Percentiles rank a stretch among this genome's conserved stretches.
phyloP scores from a whole-genome alignment of 2,113 vertebrate genomes.

The Otis tarda region DNA sequence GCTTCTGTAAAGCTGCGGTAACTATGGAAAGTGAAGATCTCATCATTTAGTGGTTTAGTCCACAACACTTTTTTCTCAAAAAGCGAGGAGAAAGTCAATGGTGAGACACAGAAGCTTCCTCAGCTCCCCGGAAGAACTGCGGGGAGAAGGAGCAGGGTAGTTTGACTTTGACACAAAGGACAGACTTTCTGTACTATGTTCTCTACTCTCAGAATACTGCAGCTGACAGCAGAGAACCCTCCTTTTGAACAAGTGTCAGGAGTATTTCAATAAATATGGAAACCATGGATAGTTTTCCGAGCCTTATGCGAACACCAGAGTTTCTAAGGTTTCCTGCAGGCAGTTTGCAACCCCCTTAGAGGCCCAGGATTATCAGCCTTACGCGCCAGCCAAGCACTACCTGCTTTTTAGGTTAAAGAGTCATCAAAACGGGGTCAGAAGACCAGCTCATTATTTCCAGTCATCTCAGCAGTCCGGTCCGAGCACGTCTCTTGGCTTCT shows the following conservation, averaged over 20 bases:
- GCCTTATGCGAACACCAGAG: not conserved
- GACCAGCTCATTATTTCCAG: conserved; percentile 1
- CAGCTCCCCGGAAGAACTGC: not conserved
- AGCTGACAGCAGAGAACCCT: not conserved
- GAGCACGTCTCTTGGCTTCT: not conserved
- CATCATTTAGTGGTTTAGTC: not conserved
- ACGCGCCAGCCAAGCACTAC: not conserved
- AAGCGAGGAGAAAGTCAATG: not conserved
- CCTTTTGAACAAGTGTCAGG: not conserved
- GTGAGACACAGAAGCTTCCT: not conserved
- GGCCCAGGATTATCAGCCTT: not conserved
- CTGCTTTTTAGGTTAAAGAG: not conserved
- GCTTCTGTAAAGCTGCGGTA: not conserved
- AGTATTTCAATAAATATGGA: not conserved
- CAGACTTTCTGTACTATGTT: not conserved
- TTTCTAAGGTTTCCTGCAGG: not conserved
- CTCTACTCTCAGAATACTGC: not conserved
- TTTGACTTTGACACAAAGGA: not conserved
- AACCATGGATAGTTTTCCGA: not conserved
- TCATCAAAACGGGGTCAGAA: not conserved
- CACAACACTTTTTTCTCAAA: not conserved
- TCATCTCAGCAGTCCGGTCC: not conserved
- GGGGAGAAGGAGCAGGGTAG: not conserved
- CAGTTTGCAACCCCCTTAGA: not conserved
- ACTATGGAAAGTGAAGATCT: not conserved